Conservation (phyloP, 2,113 vertebrate species). For the Triplophysa siluroides region DNA sequence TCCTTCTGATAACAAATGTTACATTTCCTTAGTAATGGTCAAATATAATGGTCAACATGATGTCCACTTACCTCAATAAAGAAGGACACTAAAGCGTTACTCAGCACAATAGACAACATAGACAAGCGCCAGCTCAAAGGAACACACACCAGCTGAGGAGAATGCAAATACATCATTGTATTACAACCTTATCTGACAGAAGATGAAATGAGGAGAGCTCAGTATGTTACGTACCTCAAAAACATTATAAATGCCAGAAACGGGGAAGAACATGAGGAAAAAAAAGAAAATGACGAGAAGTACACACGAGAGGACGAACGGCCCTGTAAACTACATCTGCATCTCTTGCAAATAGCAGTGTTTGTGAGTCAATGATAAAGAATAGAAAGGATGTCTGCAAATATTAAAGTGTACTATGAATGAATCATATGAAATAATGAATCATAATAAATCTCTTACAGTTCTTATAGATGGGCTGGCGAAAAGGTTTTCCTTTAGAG, state of each 20-base stretch:
- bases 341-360: neutral
- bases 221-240: conserved; percentile 80
- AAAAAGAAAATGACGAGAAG: conserved; percentile 73
- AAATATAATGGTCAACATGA: neutral
- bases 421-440: too few relatives aligned
- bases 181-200: neutral
- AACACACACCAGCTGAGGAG: conserved; percentile 87
- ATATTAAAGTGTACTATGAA: neutral
- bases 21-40: too few relatives aligned
- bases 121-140: conserved; percentile 84
- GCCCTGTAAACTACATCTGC: conserved; percentile 61
- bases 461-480: conserved; percentile 96
- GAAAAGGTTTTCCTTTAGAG: conserved; percentile 97
- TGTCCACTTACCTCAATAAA: conserved; percentile 86
- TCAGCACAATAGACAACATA: conserved; percentile 79
- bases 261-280: conserved; percentile 87
- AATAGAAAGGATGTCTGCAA: too few relatives aligned
- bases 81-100: conserved; percentile 81
- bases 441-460: too few relatives aligned
- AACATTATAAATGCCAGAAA: conserved; percentile 75
- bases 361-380: too few relatives aligned
- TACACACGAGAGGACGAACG: conserved; percentile 69
- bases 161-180: neutral
- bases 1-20: too few relatives aligned
- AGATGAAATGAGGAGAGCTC: too few relatives aligned